Conservation (phyloP, 2,797 vertebrate genomes). For the Chaunax sp. region DNA sequence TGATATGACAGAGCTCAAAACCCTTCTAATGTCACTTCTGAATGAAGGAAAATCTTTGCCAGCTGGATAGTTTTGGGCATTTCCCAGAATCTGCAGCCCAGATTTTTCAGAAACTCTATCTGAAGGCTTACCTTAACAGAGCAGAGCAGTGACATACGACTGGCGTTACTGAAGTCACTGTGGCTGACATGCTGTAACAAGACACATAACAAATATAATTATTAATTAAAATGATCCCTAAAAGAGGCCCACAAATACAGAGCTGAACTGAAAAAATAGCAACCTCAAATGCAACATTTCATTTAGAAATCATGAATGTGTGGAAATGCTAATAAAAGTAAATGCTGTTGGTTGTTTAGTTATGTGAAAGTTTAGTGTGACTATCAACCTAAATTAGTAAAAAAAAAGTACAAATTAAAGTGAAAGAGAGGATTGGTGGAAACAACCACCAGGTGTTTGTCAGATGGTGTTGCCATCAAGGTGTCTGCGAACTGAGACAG, state of each 20-base stretch:
- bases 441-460: not conserved
- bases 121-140: conserved; percentile 19
- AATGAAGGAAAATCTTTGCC: conserved; percentile 21
- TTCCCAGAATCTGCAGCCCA: conserved; percentile 10
- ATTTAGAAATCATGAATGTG: not conserved
- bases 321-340: not conserved
- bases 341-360: not conserved
- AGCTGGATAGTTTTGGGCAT: conserved; percentile 18
- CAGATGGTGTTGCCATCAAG: too few relatives aligned
- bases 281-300: not conserved
- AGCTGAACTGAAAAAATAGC: not conserved
- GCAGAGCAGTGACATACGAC: conserved; percentile 24
- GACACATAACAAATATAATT: too few relatives aligned
- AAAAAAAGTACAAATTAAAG: not conserved
- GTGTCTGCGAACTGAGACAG: not conserved
- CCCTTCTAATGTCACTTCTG: conserved; percentile 2
- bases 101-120: not conserved
- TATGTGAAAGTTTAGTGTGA: not conserved
- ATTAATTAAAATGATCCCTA: too few relatives aligned
- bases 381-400: not conserved
- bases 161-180: conserved; percentile 10
- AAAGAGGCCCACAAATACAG: too few relatives aligned
- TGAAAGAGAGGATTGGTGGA: not conserved
- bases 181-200: not conserved
- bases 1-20: not conserved